Conservation (phyloP, 2,797 vertebrate genomes). For the Apogon hyalosoma region DNA sequence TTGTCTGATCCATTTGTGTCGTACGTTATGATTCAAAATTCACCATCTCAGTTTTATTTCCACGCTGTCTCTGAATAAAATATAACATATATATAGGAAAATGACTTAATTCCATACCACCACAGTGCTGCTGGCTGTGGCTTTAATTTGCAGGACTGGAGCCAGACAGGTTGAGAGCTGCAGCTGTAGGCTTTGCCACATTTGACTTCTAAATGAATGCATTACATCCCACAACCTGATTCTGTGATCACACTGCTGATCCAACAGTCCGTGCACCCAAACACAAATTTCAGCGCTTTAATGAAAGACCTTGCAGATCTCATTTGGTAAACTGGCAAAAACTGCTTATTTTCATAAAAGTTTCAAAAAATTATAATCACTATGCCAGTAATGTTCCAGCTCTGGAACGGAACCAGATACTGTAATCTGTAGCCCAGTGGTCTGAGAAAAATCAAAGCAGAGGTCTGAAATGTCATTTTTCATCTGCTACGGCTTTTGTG, state of each 20-base stretch:
- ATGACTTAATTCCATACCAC: slow-evolving; percentile 19
- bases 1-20: no score
- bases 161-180: slow-evolving; percentile 37
- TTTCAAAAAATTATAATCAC: slow-evolving; percentile 23
- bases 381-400: slow-evolving; percentile 11
- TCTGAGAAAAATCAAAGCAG: slow-evolving; percentile 39
- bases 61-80: no score
- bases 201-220: slow-evolving; percentile 63
- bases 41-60: no score
- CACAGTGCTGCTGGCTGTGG: slow-evolving; percentile 28
- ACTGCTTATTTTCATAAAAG: slow-evolving; percentile 3
- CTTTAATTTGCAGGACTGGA: slow-evolving; percentile 35
- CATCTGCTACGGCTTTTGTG: slow-evolving; percentile 30
- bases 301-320: slow-evolving; percentile 16
- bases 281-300: slow-evolving; percentile 23
- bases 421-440: slow-evolving; percentile 7
- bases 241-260: slow-evolving; percentile 35
- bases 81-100: no score
- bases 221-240: slow-evolving; percentile 40
- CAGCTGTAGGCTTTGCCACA: slow-evolving; percentile 37
- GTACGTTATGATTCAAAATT: no score
- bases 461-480: slow-evolving; percentile 34
- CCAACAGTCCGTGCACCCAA: slow-evolving; percentile 16
- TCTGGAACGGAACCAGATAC: slow-evolving; percentile 20
- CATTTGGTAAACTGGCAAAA: slow-evolving; percentile 20